A percentile compares a stretch with the other conserved stretches of the same genome.
phyloP scores from a whole-genome alignment of 2,113 vertebrate genomes.

The Gnathonemus echidnorhynchus region DNA sequence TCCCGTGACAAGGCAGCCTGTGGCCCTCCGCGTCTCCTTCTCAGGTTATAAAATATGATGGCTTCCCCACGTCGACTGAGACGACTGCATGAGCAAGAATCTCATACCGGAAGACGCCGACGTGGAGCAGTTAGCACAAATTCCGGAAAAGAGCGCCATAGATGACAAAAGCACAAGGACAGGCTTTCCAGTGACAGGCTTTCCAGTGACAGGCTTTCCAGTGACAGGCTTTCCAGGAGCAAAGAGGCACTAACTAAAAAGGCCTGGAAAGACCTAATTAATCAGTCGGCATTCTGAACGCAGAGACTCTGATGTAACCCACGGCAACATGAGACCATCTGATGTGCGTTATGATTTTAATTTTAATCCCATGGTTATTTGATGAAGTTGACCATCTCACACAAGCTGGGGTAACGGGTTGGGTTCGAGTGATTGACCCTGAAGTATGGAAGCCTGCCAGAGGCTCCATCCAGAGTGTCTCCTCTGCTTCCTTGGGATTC shows the following conservation, averaged over 20 bases:
- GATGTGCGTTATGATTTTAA: not conserved
- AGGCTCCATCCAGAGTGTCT: not conserved
- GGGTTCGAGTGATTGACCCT: not conserved
- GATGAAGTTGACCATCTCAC: not conserved
- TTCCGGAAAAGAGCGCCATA: slow-evolving; percentile 30
- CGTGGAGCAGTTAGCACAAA: slow-evolving; percentile 37
- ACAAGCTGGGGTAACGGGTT: not conserved
- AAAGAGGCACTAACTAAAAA: not conserved
- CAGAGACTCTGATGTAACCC: not conserved
- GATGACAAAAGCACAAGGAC: not conserved
- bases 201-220: not conserved
- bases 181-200: not conserved
- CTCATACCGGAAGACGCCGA: not conserved
- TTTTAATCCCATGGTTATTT: slow-evolving; percentile 1
- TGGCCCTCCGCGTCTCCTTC: not conserved
- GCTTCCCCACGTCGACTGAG: slow-evolving; percentile 21
- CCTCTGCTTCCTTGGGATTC: not conserved
- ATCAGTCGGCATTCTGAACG: slow-evolving; percentile 21
- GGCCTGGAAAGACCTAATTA: slow-evolving; percentile 40
- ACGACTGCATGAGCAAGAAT: slow-evolving; percentile 49
- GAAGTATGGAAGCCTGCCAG: not conserved
- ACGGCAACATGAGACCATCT: not conserved
- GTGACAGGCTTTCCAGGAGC: not conserved
- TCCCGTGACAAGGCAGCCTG: not conserved
- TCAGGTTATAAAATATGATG: slow-evolving; percentile 10